Evolutionary conservation across 2,113 vertebrate species (phyloP).

Genomic region (Thalassarche chlororhynchos): DNA sequence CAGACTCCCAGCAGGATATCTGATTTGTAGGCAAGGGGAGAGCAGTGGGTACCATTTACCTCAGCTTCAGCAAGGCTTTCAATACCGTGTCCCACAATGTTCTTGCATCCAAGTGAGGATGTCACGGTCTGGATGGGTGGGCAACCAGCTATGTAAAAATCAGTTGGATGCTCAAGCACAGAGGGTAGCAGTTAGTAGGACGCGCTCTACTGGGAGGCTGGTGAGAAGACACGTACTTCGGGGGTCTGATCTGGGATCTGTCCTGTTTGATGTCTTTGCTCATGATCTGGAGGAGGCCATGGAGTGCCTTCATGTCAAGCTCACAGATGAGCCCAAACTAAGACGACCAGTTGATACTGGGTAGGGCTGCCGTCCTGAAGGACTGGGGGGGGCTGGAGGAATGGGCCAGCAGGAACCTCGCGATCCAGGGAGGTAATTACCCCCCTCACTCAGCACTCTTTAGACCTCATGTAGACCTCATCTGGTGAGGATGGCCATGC

Average conservation of each 20-base stretch:
- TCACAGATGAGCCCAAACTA: background rate
- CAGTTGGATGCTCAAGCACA: background rate
- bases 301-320: background rate
- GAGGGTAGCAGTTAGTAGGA: background rate
- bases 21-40: background rate
- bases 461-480: fast-evolving
- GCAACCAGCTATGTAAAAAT: background rate
- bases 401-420: background rate
- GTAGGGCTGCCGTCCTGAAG: background rate
- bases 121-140: background rate
- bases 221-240: background rate
- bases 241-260: background rate
- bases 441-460: fast-evolving
- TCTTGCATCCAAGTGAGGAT: background rate
- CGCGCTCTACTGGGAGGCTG: background rate
- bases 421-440: background rate
- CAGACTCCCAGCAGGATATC: no score
- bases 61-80: background rate
- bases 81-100: fast-evolving
- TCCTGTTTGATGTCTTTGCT: background rate
- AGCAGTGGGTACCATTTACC: background rate
- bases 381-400: background rate
- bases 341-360: background rate
- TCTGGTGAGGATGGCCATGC: background rate
- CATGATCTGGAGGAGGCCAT: background rate